A percentile compares a stretch with the other conserved stretches of the same genome.
Conservation (phyloP, 2,113 vertebrate genomes). For the Numenius arquata region DNA sequence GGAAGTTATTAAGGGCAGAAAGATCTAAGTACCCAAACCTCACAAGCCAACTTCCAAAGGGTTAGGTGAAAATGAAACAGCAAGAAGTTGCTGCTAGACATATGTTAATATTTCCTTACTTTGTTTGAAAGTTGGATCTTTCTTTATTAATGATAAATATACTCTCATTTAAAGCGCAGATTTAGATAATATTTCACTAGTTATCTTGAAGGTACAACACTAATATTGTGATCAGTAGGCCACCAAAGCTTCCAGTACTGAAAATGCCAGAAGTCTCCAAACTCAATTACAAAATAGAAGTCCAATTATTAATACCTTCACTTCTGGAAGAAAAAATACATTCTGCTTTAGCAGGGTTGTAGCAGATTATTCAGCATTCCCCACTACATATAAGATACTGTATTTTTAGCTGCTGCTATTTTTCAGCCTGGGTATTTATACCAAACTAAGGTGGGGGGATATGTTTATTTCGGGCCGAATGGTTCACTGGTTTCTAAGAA, state of each 20-base stretch:
- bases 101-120: not conserved
- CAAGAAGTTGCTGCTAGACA: not conserved
- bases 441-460: accelerated
- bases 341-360: not conserved
- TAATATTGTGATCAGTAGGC: not conserved
- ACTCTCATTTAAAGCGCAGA: not conserved
- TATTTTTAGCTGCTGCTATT: not conserved
- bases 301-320: not conserved
- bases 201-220: not conserved
- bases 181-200: not conserved
- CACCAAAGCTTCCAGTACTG: not conserved
- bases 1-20: not conserved
- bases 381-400: not conserved
- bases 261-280: not conserved
- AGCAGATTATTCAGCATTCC: not conserved
- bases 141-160: not conserved
- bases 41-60: not conserved
- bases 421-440: not conserved
- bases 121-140: not conserved
- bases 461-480: not conserved
- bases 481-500: not conserved
- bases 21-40: not conserved
- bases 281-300: not conserved
- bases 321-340: not conserved
- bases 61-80: not conserved